phyloP scores from a whole-genome alignment of 1,140 invertebrate genomes.

The Aphidius ervi region DNA sequence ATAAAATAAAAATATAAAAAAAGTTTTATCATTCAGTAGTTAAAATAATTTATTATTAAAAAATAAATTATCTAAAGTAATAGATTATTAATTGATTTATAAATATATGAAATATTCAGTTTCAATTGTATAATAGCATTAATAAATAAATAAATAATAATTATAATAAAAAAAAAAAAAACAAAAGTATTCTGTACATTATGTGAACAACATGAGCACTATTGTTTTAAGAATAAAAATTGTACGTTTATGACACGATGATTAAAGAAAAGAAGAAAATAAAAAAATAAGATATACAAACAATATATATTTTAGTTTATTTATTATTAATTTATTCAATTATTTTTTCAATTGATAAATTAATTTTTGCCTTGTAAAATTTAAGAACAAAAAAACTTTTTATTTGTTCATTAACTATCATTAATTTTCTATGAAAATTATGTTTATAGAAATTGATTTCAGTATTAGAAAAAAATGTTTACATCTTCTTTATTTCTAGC shows the following conservation, averaged over 20 bases:
- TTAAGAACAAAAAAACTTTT: too few species aligned
- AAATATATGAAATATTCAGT: constrained; percentile 48
- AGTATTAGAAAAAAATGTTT: too few species aligned
- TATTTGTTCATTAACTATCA: too few species aligned
- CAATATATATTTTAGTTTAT: constrained; percentile 19
- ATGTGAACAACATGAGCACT: constrained; percentile 48
- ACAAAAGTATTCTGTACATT: constrained; percentile 52
- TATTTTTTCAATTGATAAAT: too few species aligned
- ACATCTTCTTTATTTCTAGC: too few species aligned
- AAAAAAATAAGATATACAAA: constrained; percentile 51
- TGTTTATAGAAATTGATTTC: too few species aligned
- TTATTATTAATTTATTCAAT: too few species aligned
- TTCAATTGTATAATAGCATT: constrained; percentile 52
- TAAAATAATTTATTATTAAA: constrained; percentile 50
- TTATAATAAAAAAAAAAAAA: too few species aligned
- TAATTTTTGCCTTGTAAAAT: too few species aligned
- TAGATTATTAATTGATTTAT: constrained; percentile 31
- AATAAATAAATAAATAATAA: constrained; percentile 14
- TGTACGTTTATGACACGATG: constrained; percentile 50
- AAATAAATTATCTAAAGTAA: constrained; percentile 45
- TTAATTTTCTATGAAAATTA: too few species aligned
- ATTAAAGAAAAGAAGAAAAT: constrained; percentile 37
- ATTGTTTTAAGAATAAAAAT: constrained; percentile 44
- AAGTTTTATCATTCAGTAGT: constrained; percentile 49
- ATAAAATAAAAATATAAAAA: constrained; percentile 25